Base-by-base conservation (phyloP, 2,113 vertebrate species). In the Plecotus auritus region DNA sequence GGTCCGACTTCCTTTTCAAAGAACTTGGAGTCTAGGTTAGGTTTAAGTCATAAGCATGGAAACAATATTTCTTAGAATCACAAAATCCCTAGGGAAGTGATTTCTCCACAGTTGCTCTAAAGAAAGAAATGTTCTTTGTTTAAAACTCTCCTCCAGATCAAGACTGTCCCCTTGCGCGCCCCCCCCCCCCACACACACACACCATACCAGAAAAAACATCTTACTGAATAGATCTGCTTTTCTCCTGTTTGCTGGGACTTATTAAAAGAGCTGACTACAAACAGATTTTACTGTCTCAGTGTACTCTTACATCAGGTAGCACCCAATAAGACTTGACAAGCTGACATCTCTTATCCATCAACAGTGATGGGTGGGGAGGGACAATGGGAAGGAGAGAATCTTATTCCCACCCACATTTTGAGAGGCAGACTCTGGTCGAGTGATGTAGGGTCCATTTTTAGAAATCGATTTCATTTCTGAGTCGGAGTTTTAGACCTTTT, bases 261-360 rank as follows among this genome's bases (percentile, higher is more conserved):
- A 96, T 96, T 97, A 97, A 98, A 98, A 98, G 96, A 98, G 94
- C 97, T 98, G 98, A 98, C 97, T 98, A 97, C 98, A 97, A 98
- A 98, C 98, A 98, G 98, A 98, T 98, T 98, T 98, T 94, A 96
- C 96, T 98, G 98, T 96, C 96, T 96, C 47, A 7, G 0, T 98
- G 95, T 97, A 97, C 97, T 97, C 98, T 98, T 95, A 96, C 90
- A 87, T 98, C 98, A 98, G 97, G 96, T 94, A 96, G 96, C 96
- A 97, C 97, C 98, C 98, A 98, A 98, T 98, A 97, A 97, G 90
- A 98, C 82, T 94, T 98, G 98, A 98, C 98, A 98, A 98, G 98
- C 98, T 98, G 98, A 98, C 98, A 98, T 97, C 96, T 97, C 94
- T 37, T 47, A 98, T 98, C 96, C 3, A 12, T 98, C 98, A 98